Evolutionary conservation across 2,113 vertebrate species (phyloP).

Genomic region (Hippocampus barbouri): DNA sequence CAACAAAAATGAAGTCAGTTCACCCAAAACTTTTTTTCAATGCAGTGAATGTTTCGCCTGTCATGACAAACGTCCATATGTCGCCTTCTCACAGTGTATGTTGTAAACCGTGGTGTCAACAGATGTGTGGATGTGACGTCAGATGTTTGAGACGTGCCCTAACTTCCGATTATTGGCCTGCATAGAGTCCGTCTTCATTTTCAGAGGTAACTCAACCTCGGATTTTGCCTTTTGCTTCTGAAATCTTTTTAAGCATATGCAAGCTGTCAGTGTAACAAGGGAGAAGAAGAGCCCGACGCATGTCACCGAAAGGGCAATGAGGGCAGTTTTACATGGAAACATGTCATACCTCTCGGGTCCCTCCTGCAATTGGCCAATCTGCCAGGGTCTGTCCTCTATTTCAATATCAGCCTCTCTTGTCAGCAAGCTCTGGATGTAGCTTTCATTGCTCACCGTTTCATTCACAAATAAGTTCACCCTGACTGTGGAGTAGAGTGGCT

Average conservation of each 20-base stretch:
- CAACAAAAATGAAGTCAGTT: too few species aligned
- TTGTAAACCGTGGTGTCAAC: slow-evolving; percentile 51
- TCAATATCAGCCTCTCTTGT: slow-evolving; percentile 85
- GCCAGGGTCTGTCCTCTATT: slow-evolving; percentile 81
- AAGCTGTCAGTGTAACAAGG: slow-evolving; percentile 83
- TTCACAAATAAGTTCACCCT: slow-evolving; percentile 98
- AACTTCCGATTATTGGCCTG: slow-evolving; percentile 82
- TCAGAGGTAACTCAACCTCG: slow-evolving; percentile 89
- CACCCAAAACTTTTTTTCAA: too few species aligned
- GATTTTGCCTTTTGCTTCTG: slow-evolving; percentile 79
- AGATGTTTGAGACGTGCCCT: slow-evolving; percentile 89
- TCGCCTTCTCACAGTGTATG: slow-evolving; percentile 36
- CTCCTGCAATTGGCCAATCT: slow-evolving; percentile 81
- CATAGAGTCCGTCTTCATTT: slow-evolving; percentile 79
- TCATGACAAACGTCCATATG: slow-evolving; percentile 19
- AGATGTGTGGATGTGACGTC: slow-evolving; percentile 65
- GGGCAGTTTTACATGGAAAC: slow-evolving; percentile 79
- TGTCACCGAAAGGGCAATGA: slow-evolving; percentile 84
- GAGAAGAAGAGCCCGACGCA: slow-evolving; percentile 83
- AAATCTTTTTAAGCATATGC: slow-evolving; percentile 82
- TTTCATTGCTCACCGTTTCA: slow-evolving; percentile 95
- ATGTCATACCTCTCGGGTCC: slow-evolving; percentile 76
- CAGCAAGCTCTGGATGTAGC: slow-evolving; percentile 90
- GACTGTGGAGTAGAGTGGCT: slow-evolving; percentile 88
- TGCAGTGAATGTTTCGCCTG: neutral